Percentiles rank a stretch among this genome's conserved stretches.
Conservation (phyloP, 2,888 invertebrate genomes). For the Ophion obscuratus region DNA sequence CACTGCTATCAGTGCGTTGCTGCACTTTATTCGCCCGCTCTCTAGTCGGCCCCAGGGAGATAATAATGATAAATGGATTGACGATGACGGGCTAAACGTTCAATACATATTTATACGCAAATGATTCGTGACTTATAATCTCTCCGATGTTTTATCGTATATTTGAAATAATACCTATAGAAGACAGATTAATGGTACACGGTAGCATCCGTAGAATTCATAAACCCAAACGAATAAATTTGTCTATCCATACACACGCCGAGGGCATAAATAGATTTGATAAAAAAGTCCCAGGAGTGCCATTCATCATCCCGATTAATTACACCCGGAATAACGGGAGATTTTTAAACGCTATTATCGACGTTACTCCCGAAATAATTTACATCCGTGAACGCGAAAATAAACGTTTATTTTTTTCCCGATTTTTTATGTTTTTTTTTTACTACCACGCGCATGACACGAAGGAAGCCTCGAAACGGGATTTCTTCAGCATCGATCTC, state of each 20-base stretch:
- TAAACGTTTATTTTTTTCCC: neutral
- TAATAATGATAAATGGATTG: neutral
- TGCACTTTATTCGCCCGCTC: neutral
- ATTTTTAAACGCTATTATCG: neutral
- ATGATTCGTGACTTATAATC: neutral
- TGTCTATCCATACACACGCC: neutral
- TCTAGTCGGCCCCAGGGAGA: neutral
- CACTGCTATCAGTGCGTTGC: neutral
- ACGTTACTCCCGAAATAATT: neutral
- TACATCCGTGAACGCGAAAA: neutral
- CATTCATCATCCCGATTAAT: neutral
- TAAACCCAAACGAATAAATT: neutral
- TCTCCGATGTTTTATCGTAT: neutral
- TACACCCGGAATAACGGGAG: neutral
- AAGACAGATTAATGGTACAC: neutral
- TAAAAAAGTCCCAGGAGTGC: neutral
- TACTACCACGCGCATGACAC: neutral
- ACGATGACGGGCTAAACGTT: neutral
- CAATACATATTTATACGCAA: neutral
- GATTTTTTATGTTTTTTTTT: neutral
- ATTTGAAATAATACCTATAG: neutral
- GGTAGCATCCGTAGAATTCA: neutral
- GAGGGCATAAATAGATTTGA: neutral
- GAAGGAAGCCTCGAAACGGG: neutral
- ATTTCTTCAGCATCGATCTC: constrained; percentile 16